Conservation (phyloP, 2,113 vertebrate genomes). For the Progne subis region DNA sequence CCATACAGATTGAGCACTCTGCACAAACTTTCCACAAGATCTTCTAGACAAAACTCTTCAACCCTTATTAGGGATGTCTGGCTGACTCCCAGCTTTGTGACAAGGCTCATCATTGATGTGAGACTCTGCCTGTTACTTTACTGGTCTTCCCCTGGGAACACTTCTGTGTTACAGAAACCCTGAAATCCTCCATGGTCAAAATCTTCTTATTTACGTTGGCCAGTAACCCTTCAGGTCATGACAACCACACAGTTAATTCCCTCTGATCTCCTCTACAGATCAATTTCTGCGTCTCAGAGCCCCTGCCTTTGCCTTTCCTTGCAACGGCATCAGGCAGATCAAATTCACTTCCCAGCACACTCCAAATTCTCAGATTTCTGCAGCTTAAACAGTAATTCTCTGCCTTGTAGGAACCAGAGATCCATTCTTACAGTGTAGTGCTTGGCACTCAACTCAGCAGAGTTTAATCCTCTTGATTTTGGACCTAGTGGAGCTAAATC, state of each 20-base stretch:
- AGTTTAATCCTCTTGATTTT: not conserved
- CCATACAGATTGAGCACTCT: not conserved
- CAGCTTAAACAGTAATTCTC: not conserved
- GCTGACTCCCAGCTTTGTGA: not conserved
- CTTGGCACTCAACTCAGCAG: not conserved
- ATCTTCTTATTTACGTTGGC: not conserved
- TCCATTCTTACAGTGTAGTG: not conserved
- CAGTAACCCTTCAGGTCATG: not conserved
- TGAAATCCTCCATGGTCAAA: rapidly evolving
- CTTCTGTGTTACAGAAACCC: not conserved
- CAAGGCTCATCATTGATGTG: not conserved
- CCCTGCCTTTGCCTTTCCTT: not conserved
- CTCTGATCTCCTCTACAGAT: not conserved
- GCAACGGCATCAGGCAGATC: not conserved
- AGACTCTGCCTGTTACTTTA: not conserved
- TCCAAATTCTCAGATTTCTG: not conserved
- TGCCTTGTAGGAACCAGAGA: not conserved
- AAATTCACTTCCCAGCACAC: not conserved
- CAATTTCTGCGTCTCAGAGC: not conserved
- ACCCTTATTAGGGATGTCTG: not conserved
- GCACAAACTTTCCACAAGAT: not conserved
- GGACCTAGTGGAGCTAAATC: not conserved
- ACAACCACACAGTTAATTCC: not conserved
- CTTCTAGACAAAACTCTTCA: not conserved
- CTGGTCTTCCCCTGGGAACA: not conserved